A percentile compares a stretch with the other conserved stretches of the same genome.
Evolutionary conservation across 2,113 vertebrate genomes (phyloP).

Genomic region (Pogona vitticeps): DNA sequence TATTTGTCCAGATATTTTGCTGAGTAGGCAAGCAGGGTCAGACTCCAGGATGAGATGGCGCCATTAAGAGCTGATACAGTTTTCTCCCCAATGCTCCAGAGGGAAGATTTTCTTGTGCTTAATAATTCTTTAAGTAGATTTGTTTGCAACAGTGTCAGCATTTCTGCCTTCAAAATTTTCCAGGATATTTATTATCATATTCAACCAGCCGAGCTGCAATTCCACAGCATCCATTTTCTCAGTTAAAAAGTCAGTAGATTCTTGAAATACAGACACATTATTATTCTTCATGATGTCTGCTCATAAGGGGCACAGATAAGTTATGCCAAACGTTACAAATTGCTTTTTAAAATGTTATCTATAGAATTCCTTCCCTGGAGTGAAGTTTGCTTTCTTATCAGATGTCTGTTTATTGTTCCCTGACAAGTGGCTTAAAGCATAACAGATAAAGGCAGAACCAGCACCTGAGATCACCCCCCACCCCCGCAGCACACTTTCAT

Average conservation of each 20-base stretch:
- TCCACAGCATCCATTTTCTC: slow-evolving; percentile 15
- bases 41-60: neutral
- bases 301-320: neutral
- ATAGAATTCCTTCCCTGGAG: neutral
- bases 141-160: slow-evolving; percentile 21
- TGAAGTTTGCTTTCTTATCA: neutral
- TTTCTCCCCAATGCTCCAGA: slow-evolving; percentile 2
- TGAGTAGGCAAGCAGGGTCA: slow-evolving; percentile 12
- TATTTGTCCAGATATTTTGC: slow-evolving; percentile 31
- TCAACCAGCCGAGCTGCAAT: neutral
- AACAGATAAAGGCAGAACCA: neutral
- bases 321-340: neutral
- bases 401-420: neutral
- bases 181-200: slow-evolving; percentile 23
- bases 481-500: too few relatives aligned
- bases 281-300: neutral
- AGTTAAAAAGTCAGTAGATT: slow-evolving; percentile 22
- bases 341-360: neutral
- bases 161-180: slow-evolving; percentile 30
- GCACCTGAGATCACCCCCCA: neutral
- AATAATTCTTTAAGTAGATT: slow-evolving; percentile 44
- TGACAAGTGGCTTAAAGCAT: neutral
- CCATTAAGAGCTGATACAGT: slow-evolving; percentile 9
- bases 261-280: neutral
- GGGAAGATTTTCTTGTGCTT: slow-evolving; percentile 27